phyloP scores from a whole-genome alignment of 1,140 invertebrate species.

The Cepaea nemoralis region DNA sequence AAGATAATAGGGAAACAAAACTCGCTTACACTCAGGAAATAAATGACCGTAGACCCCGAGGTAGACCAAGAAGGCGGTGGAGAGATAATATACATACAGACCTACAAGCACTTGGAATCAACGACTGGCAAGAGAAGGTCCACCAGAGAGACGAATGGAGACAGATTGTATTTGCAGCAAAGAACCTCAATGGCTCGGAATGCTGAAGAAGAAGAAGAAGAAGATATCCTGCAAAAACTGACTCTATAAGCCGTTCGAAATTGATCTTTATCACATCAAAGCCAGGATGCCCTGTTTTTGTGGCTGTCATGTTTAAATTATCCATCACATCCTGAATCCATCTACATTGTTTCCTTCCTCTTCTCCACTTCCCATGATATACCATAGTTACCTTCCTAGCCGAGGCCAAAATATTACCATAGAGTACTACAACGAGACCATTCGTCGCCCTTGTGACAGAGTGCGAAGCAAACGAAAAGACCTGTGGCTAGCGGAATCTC shows the following conservation, averaged over 20 bases:
- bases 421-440: not conserved
- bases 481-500: not conserved
- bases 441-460: not conserved
- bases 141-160: no score
- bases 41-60: no score
- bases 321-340: not conserved
- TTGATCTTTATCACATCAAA: not conserved
- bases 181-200: no score
- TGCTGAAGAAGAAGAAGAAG: no score
- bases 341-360: not conserved
- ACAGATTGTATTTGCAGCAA: no score
- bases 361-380: not conserved
- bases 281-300: no score
- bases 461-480: not conserved
- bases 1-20: no score
- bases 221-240: not conserved
- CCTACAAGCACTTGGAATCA: no score
- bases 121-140: no score
- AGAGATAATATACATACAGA: no score
- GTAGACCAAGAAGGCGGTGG: no score
- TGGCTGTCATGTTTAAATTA: not conserved
- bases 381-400: not conserved
- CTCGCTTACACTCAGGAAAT: no score
- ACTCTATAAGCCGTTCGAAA: not conserved
- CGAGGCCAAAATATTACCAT: not conserved